Evolutionary conservation across 2,113 vertebrate species (phyloP).

Genomic region (Euleptes europaea): DNA sequence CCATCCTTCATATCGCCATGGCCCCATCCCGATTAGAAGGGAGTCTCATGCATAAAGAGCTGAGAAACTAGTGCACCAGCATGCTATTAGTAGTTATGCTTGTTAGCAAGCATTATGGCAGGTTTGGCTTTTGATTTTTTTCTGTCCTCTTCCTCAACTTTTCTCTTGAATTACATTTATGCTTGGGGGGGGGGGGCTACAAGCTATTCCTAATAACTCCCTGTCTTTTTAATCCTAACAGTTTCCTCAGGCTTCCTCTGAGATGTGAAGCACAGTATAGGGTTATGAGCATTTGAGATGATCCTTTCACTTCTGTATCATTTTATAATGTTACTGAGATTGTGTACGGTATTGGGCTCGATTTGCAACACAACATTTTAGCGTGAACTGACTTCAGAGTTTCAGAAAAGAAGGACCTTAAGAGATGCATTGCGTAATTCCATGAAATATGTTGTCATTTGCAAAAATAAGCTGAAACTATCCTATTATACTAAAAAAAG

Average conservation of each 20-base stretch:
- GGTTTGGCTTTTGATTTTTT: background rate
- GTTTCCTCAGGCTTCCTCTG: conserved; percentile 14
- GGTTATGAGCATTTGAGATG: conserved; percentile 28
- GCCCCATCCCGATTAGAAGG: background rate
- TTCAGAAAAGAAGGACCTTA: background rate
- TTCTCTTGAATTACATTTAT: conserved; percentile 18
- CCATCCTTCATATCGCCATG: background rate
- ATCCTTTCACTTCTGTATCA: conserved; percentile 36
- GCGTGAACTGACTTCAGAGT: background rate
- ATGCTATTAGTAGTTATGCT: background rate
- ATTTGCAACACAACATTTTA: background rate
- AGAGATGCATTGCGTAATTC: background rate
- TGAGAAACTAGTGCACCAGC: background rate
- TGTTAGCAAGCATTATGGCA: background rate
- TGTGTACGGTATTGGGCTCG: background rate
- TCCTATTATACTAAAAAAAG: background rate
- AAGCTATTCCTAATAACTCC: conserved; percentile 7
- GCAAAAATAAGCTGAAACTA: background rate
- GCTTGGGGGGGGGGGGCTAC: conserved; percentile 5
- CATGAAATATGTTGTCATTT: background rate
- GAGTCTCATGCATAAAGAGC: background rate
- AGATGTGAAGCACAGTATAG: background rate
- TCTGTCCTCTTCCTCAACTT: conserved; percentile 19
- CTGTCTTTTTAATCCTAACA: conserved; percentile 35
- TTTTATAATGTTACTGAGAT: conserved; percentile 43